Conservation (phyloP, 1,140 invertebrate genomes). For the Apis laboriosa region DNA sequence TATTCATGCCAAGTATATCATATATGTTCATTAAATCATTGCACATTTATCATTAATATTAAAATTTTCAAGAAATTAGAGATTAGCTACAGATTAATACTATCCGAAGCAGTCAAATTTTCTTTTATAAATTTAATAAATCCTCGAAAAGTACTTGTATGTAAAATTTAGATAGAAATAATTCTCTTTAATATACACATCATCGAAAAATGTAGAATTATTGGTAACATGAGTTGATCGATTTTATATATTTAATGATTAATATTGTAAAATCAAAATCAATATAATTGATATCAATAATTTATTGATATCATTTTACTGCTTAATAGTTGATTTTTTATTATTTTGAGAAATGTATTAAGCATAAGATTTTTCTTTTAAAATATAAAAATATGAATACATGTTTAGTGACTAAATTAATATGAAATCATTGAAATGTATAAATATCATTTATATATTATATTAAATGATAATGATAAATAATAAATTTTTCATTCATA, state of each 20-base stretch:
- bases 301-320: not conserved
- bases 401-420: not conserved
- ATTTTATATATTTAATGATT: not conserved
- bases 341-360: conserved; percentile 4
- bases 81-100: conserved; percentile 1
- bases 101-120: conserved; percentile 18
- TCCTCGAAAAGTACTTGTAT: not conserved
- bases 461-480: not conserved
- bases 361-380: not conserved
- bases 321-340: not conserved
- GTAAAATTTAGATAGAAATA: not conserved
- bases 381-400: conserved; percentile 12
- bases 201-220: conserved; percentile 1
- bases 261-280: not conserved
- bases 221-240: not conserved
- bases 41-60: not conserved
- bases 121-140: not conserved
- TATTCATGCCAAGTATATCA: conserved; percentile 12
- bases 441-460: conserved; percentile 7
- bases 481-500: not conserved
- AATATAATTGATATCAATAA: too few species aligned
- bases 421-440: not conserved
- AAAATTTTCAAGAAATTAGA: not conserved
- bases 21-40: not conserved
- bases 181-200: not conserved